Evolutionary conservation across 64 coral and sea anemone species (phyloP).

Genomic region (Anthopleura sola): DNA sequence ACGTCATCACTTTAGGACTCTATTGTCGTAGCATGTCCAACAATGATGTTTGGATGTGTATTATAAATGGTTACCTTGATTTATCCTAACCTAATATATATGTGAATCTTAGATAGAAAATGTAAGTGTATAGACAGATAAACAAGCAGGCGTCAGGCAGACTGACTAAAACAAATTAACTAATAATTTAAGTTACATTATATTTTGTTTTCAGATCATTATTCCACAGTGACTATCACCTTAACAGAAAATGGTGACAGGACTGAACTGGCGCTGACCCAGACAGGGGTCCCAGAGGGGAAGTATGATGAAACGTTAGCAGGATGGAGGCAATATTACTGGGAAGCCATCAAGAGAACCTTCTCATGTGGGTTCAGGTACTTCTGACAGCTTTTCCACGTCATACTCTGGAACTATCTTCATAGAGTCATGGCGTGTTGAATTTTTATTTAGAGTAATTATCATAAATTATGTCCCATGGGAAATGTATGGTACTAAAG

Average conservation of each 20-base stretch:
- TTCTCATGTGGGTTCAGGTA: conserved; percentile 86
- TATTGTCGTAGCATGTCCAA: no score
- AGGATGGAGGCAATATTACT: conserved; percentile 94
- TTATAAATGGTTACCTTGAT: no score
- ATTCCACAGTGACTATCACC: conserved; percentile 78
- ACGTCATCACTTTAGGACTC: no score
- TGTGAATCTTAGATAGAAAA: no score
- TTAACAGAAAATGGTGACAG: conserved; percentile 72
- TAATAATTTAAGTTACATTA: background rate
- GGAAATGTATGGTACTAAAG: background rate
- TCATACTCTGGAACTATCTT: conserved; percentile 19
- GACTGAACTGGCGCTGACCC: conserved; percentile 73
- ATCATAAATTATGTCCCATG: background rate
- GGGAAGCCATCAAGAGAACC: conserved; percentile 85
- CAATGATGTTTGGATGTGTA: no score
- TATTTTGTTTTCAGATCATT: conserved; percentile 55
- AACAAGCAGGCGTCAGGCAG: no score
- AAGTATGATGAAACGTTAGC: conserved; percentile 87
- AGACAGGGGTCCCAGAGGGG: conserved; percentile 81
- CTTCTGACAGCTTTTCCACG: conserved; percentile 61
- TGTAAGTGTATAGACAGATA: no score
- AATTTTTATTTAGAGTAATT: background rate
- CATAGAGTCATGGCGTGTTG: conserved; percentile 23
- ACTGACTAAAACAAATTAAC: no score
- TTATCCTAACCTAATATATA: no score